Base-by-base conservation (phyloP, 1,140 invertebrate species). In the Odontomachus brunneus region DNA sequence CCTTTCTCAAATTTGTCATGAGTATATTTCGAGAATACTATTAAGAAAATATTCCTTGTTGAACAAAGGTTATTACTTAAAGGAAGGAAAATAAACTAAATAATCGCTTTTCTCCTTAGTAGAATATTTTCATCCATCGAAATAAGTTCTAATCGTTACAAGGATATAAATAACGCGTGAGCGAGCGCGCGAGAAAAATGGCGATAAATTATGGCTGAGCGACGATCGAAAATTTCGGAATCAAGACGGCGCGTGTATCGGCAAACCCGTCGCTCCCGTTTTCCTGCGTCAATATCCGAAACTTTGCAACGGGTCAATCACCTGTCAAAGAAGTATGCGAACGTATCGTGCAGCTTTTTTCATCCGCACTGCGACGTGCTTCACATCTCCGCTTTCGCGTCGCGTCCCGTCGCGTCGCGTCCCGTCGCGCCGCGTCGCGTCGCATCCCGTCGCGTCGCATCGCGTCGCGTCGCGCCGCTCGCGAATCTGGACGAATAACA, bases 281-380 rank as follows among this genome's bases (percentile, higher is more conserved):
- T 76, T 69, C 29, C 33, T 53, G 22, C 38, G 24, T 33, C 51
- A 17, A 80, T 80, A 80, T 80, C 65, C 63, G 65, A 80, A 57
- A 71, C 17, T 80, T 44, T 38, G 63, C 75, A 57, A 15, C 75
- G 22, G 75, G 51, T 80, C 65, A 80, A 71, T 80, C 75, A 80
- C 3, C 75, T 71, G 75, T 80, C 75, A 48, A 71, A 80, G 51
- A 80, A 80, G 75, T 59, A 80, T 80, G 75, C 65, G 51, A 71
- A 57, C 75, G 38, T 59, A 71, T 44, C 38, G 51, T 15, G 51
- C 19, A 53, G 74, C 48, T 69, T 80, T 78, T 80, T 80, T 44
- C 75, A 71, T 71, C 24, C 33, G 63, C 33, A 51, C 22, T 48
- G 65, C 75, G 65, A 80, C 74, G 62, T 66, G 29, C 62, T 76